Percentiles rank a stretch among this genome's conserved stretches.
These are phyloP conservation scores for Hemicordylus capensis DNA, from an alignment of 2,113 vertebrate species.

Conservation along the genomic window DNA sequence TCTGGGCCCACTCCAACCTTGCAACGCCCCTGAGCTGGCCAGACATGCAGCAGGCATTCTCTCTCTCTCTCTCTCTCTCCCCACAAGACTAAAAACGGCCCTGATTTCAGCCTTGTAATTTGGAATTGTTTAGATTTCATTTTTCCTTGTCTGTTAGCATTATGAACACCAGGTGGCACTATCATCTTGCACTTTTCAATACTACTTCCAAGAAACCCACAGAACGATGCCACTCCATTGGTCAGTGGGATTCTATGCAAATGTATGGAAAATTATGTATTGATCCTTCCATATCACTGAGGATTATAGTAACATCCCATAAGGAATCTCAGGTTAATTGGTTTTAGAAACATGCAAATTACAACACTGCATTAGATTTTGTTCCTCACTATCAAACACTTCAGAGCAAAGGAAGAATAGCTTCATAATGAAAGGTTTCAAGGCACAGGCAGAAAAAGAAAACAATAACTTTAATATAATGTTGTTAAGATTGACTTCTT, in stretches of 20 bases:
- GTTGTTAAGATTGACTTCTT: background rate
- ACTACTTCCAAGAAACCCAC: background rate
- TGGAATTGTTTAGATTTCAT: background rate
- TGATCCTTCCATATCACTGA: background rate
- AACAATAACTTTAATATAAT: background rate
- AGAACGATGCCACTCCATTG: background rate
- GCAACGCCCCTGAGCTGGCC: too few species aligned
- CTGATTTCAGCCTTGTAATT: background rate
- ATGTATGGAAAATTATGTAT: background rate
- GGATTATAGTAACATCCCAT: fast-evolving
- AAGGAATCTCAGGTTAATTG: background rate
- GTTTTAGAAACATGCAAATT: background rate
- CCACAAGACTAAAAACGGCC: background rate
- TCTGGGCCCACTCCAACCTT: too few species aligned
- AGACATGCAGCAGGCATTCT: too few species aligned
- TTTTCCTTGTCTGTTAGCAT: background rate
- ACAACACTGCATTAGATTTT: fast-evolving
- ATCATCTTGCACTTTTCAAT: background rate
- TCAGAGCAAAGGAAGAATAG: background rate
- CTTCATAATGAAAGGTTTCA: background rate
- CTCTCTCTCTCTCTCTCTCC: too few species aligned
- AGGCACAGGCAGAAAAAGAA: background rate
- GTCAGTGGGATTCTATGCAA: background rate
- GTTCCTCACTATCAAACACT: fast-evolving
- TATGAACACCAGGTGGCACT: conserved; percentile 55